These are phyloP conservation scores for Lepidurus arcticus DNA, from an alignment of 1,140 invertebrate genomes.

Conservation along the genomic window DNA sequence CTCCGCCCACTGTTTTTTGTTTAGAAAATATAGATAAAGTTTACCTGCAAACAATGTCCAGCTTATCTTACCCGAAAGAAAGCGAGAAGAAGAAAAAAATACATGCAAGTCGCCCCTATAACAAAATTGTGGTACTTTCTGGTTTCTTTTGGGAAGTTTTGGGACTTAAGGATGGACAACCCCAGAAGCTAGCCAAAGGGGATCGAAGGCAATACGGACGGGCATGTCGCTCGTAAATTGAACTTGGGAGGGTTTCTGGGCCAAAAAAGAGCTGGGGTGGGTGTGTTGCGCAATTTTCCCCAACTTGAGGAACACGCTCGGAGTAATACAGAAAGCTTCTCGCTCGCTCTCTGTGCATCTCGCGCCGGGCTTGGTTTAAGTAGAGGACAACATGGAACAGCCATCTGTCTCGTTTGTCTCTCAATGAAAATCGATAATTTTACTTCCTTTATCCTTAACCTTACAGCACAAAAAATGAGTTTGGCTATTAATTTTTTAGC, in stretches of 20 bases:
- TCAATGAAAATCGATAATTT: no score
- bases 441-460: no score
- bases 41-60: background rate
- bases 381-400: no score
- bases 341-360: no score
- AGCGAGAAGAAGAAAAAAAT: no score
- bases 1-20: no score
- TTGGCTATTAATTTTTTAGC: no score
- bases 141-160: background rate
- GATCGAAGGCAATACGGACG: slow-evolving; percentile 21
- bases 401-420: no score
- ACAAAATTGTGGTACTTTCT: background rate
- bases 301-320: background rate
- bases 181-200: background rate
- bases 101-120: background rate
- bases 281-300: slow-evolving; percentile 5
- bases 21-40: background rate
- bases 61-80: no score
- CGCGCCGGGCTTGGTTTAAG: no score
- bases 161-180: background rate
- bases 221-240: slow-evolving; percentile 21
- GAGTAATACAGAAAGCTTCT: no score
- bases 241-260: background rate
- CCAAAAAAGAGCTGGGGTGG: background rate
- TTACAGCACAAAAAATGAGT: no score